Conservation (phyloP, 2,888 invertebrate genomes). For the Digitonthophagus gazella region DNA sequence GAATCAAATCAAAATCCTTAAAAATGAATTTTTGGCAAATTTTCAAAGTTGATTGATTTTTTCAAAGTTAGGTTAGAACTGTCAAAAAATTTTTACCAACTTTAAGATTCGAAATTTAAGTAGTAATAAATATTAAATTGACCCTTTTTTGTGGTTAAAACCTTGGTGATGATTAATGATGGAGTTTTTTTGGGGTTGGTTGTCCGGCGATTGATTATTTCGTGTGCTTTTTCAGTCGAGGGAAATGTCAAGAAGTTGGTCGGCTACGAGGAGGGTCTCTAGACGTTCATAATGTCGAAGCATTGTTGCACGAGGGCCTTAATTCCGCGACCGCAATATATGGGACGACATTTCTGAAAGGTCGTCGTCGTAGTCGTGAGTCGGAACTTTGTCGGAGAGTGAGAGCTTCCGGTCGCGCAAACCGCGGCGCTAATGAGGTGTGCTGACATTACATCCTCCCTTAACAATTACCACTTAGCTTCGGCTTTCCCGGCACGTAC, state of each 20-base stretch:
- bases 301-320: constrained; percentile 26
- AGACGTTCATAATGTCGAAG: background rate
- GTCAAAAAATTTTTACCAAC: too few species aligned
- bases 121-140: background rate
- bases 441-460: constrained; percentile 46
- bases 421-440: constrained; percentile 45
- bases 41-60: too few species aligned
- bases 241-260: background rate
- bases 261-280: background rate
- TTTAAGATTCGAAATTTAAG: too few species aligned
- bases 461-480: constrained; percentile 39
- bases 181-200: too few species aligned
- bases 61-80: too few species aligned
- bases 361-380: constrained; percentile 29
- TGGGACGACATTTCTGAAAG: constrained; percentile 41
- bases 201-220: background rate
- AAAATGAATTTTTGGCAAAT: too few species aligned
- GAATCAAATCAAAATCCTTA: too few species aligned
- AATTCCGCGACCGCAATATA: constrained; percentile 33
- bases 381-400: constrained; percentile 21
- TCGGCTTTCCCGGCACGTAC: constrained; percentile 16
- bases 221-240: background rate
- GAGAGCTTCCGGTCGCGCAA: constrained; percentile 33
- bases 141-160: background rate
- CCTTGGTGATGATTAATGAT: background rate